Percentiles rank a stretch among this genome's conserved stretches.
phyloP scores from a whole-genome alignment of 2,888 invertebrate species.

The Cryptocephalus moraei region DNA sequence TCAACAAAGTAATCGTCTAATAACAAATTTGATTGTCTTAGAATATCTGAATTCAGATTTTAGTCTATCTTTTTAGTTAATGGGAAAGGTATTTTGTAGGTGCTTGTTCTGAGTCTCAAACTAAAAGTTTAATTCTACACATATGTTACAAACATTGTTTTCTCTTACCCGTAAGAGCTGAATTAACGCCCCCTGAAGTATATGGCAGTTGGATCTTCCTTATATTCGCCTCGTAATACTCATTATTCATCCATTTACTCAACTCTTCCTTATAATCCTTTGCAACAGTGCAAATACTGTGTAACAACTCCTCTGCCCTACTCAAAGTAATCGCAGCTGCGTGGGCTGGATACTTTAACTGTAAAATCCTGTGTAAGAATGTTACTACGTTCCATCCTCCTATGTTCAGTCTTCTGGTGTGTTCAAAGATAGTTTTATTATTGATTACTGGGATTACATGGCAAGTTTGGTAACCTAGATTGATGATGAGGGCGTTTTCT shows the following conservation, averaged over 20 bases:
- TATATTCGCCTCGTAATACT: slow-evolving; percentile 74
- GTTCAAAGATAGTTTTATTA: slow-evolving; percentile 55
- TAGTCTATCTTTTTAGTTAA: too few relatives aligned
- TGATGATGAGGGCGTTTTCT: slow-evolving; percentile 65
- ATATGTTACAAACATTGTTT: background rate
- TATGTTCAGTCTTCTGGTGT: slow-evolving; percentile 69
- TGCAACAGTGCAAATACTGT: slow-evolving; percentile 69
- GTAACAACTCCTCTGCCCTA: slow-evolving; percentile 77
- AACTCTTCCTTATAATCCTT: slow-evolving; percentile 71
- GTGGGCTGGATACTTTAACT: slow-evolving; percentile 89
- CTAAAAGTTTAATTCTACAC: too few relatives aligned
- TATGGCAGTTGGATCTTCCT: slow-evolving; percentile 81
- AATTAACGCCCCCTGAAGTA: slow-evolving; percentile 50
- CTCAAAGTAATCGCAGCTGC: slow-evolving; percentile 78
- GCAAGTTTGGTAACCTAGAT: slow-evolving; percentile 79
- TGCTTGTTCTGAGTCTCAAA: too few relatives aligned
- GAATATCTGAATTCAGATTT: too few relatives aligned
- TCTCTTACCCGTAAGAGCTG: slow-evolving; percentile 49
- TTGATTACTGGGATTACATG: slow-evolving; percentile 78
- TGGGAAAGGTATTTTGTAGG: too few relatives aligned
- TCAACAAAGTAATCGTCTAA: too few relatives aligned
- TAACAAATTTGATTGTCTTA: too few relatives aligned
- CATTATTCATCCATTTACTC: slow-evolving; percentile 67
- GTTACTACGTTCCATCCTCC: slow-evolving; percentile 79
- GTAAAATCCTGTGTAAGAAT: slow-evolving; percentile 78